Conservation (phyloP, 1,140 invertebrate genomes). For the Chlorops oryzae region DNA sequence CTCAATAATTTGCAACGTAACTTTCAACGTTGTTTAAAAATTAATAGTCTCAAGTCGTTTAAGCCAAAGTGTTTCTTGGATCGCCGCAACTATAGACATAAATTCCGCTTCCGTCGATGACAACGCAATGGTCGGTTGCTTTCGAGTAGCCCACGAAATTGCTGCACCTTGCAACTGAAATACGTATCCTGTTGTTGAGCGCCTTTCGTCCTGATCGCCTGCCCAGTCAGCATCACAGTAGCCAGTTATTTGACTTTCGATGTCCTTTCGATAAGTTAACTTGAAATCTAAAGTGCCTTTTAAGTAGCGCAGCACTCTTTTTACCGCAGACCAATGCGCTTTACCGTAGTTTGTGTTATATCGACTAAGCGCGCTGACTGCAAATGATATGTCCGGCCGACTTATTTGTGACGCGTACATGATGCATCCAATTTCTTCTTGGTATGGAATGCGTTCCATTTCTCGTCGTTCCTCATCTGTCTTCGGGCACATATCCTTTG, state of each 20-base stretch:
- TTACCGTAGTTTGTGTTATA: conserved; percentile 20
- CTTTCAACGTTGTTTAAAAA: too few relatives aligned
- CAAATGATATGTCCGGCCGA: conserved; percentile 42
- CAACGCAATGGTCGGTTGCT: conserved; percentile 20
- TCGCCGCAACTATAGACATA: conserved; percentile 15
- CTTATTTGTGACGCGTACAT: conserved; percentile 38
- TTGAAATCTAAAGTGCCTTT: conserved; percentile 27
- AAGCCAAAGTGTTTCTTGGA: conserved; percentile 18
- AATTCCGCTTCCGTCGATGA: conserved; percentile 27
- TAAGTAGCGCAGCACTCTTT: conserved; percentile 37
- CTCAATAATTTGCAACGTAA: too few relatives aligned
- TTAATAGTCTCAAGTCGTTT: too few relatives aligned
- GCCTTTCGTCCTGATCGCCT: conserved; percentile 16
- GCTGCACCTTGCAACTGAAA: conserved; percentile 14
- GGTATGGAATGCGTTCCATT: too few relatives aligned
- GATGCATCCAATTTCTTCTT: conserved; percentile 30
- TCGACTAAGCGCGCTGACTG: conserved; percentile 33
- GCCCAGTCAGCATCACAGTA: conserved; percentile 25
- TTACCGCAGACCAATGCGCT: conserved; percentile 32
- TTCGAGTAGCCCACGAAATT: conserved; percentile 18
- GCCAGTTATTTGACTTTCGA: conserved; percentile 5
- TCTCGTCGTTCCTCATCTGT: background rate
- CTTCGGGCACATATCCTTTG: too few relatives aligned
- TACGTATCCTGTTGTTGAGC: conserved; percentile 22
- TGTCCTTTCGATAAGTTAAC: background rate